phyloP scores from a whole-genome alignment of 2,113 vertebrate genomes.

The Thamnaconus septentrionalis region DNA sequence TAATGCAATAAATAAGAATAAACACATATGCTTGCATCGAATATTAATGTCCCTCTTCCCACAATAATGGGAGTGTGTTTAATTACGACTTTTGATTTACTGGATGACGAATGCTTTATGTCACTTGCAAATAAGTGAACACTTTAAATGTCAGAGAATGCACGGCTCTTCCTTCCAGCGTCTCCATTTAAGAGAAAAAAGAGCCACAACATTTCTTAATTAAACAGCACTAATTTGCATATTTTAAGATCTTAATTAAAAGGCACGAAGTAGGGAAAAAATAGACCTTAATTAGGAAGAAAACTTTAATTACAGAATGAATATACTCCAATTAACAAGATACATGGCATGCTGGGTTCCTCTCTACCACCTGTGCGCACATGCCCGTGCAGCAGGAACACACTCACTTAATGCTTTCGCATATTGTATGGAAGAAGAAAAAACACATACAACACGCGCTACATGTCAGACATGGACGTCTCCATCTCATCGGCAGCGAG shows the following conservation, averaged over 20 bases:
- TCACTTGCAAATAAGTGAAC: too few species aligned
- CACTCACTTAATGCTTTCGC: conserved; percentile 34
- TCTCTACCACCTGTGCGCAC: conserved; percentile 16
- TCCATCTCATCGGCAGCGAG: conserved; percentile 38
- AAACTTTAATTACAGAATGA: conserved; percentile 56
- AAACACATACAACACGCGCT: conserved; percentile 60
- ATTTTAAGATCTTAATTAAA: too few species aligned
- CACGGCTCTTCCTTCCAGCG: too few species aligned
- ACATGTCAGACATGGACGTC: conserved; percentile 36
- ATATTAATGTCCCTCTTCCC: too few species aligned
- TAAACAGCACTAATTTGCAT: too few species aligned
- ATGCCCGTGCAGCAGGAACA: conserved; percentile 14
- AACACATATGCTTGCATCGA: too few species aligned
- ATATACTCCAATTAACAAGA: conserved; percentile 65
- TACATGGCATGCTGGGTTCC: conserved; percentile 38
- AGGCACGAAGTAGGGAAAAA: not conserved
- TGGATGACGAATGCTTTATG: too few species aligned
- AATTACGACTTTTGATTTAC: too few species aligned
- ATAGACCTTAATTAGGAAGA: conserved; percentile 33
- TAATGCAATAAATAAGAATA: not conserved
- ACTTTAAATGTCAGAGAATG: too few species aligned
- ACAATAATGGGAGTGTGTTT: too few species aligned
- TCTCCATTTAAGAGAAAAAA: too few species aligned
- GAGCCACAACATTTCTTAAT: too few species aligned
- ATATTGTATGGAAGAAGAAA: conserved; percentile 57